Evolutionary conservation across 2,797 vertebrate genomes (phyloP).

Genomic region (Bradypodion pumilum): DNA sequence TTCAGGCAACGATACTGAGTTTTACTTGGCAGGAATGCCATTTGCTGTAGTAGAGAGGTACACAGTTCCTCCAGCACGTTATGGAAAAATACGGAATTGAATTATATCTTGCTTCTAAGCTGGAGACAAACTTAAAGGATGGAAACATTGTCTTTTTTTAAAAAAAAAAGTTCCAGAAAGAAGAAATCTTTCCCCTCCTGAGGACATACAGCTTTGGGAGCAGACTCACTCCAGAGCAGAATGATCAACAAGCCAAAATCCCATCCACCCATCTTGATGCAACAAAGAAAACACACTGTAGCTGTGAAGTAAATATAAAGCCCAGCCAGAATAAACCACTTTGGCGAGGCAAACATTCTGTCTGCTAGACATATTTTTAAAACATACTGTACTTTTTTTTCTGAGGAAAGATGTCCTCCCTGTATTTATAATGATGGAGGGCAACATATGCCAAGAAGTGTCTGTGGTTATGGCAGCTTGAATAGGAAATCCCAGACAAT

Average conservation of each 20-base stretch:
- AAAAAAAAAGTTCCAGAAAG: background rate
- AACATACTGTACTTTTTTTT: background rate
- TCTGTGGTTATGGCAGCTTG: background rate
- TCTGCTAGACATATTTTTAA: background rate
- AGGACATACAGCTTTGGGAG: background rate
- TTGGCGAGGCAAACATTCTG: background rate
- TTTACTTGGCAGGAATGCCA: background rate
- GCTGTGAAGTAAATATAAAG: background rate
- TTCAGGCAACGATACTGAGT: conserved; percentile 3
- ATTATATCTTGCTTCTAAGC: background rate
- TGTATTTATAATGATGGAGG: background rate
- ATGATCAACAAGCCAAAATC: background rate
- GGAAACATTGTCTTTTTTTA: background rate
- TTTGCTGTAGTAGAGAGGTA: background rate
- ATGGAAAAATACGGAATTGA: background rate
- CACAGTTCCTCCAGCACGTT: background rate
- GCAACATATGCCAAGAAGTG: background rate
- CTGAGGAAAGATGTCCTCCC: background rate
- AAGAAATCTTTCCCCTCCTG: background rate
- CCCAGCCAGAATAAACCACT: background rate
- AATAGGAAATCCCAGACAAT: conserved; percentile 1
- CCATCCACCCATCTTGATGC: background rate
- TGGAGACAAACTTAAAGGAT: background rate
- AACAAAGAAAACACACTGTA: background rate
- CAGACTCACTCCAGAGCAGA: background rate